These are phyloP conservation scores for Phragmatobia fuliginosa DNA, from an alignment of 2,888 invertebrate species.

Conservation along the genomic window DNA sequence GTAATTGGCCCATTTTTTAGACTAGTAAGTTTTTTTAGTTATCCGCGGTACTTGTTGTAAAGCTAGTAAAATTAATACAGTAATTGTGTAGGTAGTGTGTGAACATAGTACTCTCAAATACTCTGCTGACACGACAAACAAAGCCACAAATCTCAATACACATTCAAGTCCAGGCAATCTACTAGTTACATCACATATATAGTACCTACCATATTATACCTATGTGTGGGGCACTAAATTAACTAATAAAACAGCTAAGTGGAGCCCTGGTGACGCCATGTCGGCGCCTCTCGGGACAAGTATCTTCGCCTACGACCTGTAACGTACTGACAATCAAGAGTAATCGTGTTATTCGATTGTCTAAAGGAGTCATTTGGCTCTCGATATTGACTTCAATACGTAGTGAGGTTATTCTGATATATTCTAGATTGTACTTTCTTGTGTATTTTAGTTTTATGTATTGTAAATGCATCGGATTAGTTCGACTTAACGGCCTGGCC, in stretches of 20 bases:
- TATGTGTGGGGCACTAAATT: constrained; percentile 36
- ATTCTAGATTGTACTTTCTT: neutral
- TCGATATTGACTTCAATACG: neutral
- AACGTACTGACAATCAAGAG: neutral
- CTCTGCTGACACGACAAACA: neutral
- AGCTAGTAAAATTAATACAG: neutral
- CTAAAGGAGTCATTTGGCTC: neutral
- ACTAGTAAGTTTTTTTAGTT: no score
- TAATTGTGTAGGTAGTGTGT: neutral
- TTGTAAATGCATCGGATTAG: no score
- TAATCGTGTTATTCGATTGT: constrained; percentile 1
- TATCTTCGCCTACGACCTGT: constrained; percentile 15
- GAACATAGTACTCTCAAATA: neutral
- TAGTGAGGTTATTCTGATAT: neutral
- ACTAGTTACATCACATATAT: constrained; percentile 31
- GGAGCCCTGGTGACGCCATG: constrained; percentile 43
- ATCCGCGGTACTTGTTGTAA: no score
- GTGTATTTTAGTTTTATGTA: no score
- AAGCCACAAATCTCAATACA: constrained; percentile 16
- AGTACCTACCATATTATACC: constrained; percentile 9
- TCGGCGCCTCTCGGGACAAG: constrained; percentile 37
- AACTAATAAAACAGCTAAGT: constrained; percentile 50
- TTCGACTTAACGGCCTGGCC: no score
- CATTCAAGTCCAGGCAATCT: constrained; percentile 35
- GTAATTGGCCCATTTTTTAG: no score